Conservation (phyloP, 2,797 vertebrate genomes). For the Hippoglossus hippoglossus region DNA sequence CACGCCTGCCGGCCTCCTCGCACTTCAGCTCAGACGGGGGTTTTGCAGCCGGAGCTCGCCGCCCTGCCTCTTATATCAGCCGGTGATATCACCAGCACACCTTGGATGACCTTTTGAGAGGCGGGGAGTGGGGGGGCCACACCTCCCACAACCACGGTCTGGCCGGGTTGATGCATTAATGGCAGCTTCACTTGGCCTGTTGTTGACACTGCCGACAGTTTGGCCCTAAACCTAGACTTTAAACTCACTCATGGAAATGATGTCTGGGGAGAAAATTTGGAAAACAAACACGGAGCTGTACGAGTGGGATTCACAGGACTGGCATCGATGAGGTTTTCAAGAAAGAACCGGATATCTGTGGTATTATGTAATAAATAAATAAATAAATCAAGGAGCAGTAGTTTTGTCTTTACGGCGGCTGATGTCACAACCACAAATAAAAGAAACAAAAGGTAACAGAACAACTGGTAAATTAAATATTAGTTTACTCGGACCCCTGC, state of each 20-base stretch:
- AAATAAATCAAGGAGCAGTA: too few species aligned
- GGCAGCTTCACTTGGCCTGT: slow-evolving; percentile 31
- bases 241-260: slow-evolving; percentile 18
- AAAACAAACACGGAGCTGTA: slow-evolving; percentile 20
- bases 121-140: slow-evolving; percentile 16
- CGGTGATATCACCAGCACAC: slow-evolving; percentile 65
- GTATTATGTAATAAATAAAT: too few species aligned
- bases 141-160: slow-evolving; percentile 36
- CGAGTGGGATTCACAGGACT: too few species aligned
- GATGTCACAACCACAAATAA: not conserved
- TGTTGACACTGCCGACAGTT: slow-evolving; percentile 49
- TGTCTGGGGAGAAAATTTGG: slow-evolving; percentile 5
- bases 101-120: slow-evolving; percentile 66
- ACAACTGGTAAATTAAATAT: not conserved
- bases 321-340: not conserved
- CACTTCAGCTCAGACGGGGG: not conserved
- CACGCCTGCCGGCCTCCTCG: slow-evolving; percentile 23
- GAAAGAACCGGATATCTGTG: not conserved
- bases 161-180: slow-evolving; percentile 45
- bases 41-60: slow-evolving; percentile 14
- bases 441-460: not conserved
- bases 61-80: slow-evolving; percentile 59
- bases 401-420: not conserved
- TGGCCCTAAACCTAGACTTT: slow-evolving; percentile 35
- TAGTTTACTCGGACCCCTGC: not conserved